Evolutionary conservation across 1,140 invertebrate genomes (phyloP).

Genomic region (Ceratina calcarata): DNA sequence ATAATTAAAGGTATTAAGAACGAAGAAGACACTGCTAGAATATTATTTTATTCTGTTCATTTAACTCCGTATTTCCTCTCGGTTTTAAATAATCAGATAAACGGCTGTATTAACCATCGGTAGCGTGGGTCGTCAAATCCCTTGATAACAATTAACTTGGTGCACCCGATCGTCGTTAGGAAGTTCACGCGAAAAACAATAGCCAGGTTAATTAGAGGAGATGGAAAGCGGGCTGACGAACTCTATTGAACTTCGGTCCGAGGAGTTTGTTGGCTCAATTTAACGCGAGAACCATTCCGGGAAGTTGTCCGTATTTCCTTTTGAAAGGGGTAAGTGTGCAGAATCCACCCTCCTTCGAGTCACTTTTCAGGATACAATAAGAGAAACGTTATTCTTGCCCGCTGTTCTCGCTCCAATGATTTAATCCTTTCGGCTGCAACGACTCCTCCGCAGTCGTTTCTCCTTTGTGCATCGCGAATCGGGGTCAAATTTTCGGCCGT

Average conservation of each 20-base stretch:
- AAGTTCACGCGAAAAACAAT: constrained; percentile 15
- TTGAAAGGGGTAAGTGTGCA: constrained; percentile 10
- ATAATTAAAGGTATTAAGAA: too few relatives aligned
- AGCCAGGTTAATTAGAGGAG: constrained; percentile 10
- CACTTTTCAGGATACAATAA: neutral
- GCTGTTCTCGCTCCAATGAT: neutral
- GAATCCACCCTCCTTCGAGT: neutral
- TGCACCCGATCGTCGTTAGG: neutral
- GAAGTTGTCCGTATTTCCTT: constrained; percentile 22
- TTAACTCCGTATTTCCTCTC: too few relatives aligned
- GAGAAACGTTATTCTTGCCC: constrained; percentile 26
- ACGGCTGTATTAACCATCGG: too few relatives aligned
- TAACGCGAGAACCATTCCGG: neutral
- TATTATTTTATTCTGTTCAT: too few relatives aligned
- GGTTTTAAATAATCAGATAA: neutral
- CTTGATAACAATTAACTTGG: neutral
- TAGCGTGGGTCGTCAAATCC: neutral
- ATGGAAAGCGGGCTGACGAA: constrained; percentile 18
- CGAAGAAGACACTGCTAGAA: too few relatives aligned
- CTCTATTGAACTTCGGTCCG: constrained; percentile 27
- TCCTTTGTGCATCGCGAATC: neutral
- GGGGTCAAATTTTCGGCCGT: neutral
- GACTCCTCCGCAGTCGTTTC: neutral
- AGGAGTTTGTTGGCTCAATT: constrained; percentile 32
- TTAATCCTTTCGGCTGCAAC: constrained; percentile 17